A percentile compares a stretch with the other conserved stretches of the same genome.
Conservation (phyloP, 2,888 invertebrate genomes). For the Apamea anceps region DNA sequence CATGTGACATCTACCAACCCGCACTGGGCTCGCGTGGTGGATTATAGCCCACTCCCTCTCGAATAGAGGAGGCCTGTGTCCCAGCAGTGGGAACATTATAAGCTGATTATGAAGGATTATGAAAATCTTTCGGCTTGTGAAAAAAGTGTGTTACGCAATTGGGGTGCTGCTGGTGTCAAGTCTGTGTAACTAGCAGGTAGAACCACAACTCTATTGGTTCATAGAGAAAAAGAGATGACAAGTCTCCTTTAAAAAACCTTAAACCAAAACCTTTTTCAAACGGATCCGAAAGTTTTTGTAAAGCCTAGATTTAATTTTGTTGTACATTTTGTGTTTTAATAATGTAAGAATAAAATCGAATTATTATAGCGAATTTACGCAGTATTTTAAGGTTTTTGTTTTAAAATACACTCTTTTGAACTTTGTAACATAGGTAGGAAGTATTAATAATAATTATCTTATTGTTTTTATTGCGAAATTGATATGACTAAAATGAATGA, state of each 20-base stretch:
- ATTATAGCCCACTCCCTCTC: no score
- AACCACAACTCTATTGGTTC: background rate
- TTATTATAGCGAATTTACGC: conserved; percentile 27
- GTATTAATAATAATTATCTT: background rate
- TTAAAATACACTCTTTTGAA: background rate
- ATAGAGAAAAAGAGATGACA: background rate
- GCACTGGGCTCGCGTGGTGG: no score
- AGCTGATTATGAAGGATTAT: background rate
- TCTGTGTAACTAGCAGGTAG: background rate
- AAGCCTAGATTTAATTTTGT: conserved; percentile 6
- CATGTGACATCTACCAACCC: no score
- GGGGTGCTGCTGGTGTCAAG: background rate
- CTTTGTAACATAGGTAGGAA: background rate
- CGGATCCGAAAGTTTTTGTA: background rate
- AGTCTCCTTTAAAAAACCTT: background rate
- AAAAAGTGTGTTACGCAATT: background rate
- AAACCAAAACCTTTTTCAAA: no score
- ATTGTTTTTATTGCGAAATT: background rate
- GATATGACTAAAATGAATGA: background rate
- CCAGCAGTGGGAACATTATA: no score
- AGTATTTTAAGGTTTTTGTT: conserved; percentile 5
- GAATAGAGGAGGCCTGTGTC: no score
- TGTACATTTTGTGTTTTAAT: conserved; percentile 31
- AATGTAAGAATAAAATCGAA: conserved; percentile 50
- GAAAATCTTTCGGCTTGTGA: background rate